A percentile compares a stretch with the other conserved stretches of the same genome.
Evolutionary conservation across 2,888 invertebrate genomes (phyloP).

Genomic region (Epistrophe eligans): DNA sequence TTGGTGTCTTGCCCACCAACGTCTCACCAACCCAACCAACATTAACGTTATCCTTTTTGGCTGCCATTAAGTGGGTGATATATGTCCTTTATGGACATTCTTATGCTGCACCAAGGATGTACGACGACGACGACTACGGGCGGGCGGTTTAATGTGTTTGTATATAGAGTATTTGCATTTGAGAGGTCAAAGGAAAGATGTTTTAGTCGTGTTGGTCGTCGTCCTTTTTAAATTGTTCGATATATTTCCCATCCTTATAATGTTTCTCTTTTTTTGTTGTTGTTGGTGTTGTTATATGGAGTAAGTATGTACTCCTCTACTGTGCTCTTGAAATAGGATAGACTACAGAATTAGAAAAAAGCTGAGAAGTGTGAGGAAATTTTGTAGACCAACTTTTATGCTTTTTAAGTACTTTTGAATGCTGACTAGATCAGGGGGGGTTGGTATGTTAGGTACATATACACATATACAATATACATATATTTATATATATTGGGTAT

Average conservation of each 20-base stretch:
- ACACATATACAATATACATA: neutral
- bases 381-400: constrained; percentile 74
- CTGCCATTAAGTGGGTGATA: constrained; percentile 75
- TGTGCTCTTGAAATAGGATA: constrained; percentile 24
- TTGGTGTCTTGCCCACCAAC: constrained; percentile 1
- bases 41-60: constrained; percentile 67
- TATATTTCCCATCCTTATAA: constrained; percentile 69
- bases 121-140: neutral
- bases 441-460: neutral
- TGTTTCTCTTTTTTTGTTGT: constrained; percentile 36
- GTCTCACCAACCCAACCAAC: neutral
- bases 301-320: neutral
- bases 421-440: constrained; percentile 26
- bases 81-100: constrained; percentile 67
- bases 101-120: constrained; percentile 60
- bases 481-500: constrained; percentile 7
- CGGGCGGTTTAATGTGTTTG: constrained; percentile 19
- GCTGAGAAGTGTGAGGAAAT: constrained; percentile 38
- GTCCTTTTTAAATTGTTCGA: constrained; percentile 70
- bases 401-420: constrained; percentile 75
- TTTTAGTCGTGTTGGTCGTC: constrained; percentile 37
- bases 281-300: constrained; percentile 1
- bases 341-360: constrained; percentile 52
- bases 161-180: constrained; percentile 69
- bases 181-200: constrained; percentile 65